phyloP scores from a whole-genome alignment of 2,797 vertebrate species.

The Gymnoscopelus braueri region DNA sequence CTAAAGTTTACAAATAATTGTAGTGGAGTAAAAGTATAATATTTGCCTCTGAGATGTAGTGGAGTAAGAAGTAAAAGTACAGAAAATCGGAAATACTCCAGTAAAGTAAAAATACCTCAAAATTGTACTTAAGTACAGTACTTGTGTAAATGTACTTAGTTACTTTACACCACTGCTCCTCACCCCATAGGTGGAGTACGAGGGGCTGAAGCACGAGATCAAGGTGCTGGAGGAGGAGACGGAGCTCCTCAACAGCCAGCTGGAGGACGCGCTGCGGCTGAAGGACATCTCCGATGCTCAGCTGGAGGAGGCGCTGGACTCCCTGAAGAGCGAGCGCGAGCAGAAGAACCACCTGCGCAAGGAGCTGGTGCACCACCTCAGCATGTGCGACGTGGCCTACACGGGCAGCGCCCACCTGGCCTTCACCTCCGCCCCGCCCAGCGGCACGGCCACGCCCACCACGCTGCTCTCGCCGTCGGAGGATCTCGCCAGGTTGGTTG shows the following conservation, averaged over 20 bases:
- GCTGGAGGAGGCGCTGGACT: conserved; percentile 93
- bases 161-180: no score
- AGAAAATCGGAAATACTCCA: no score
- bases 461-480: conserved; percentile 75
- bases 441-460: conserved; percentile 81
- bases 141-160: no score
- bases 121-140: no score
- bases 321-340: conserved; percentile 92
- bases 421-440: conserved; percentile 86
- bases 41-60: no score
- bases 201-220: conserved; percentile 97
- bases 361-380: conserved; percentile 93
- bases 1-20: no score
- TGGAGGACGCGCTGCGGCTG: conserved; percentile 91
- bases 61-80: no score
- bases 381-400: conserved; percentile 89
- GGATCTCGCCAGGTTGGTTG: conserved; percentile 63
- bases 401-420: conserved; percentile 86
- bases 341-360: conserved; percentile 92
- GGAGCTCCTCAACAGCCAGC: conserved; percentile 89
- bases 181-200: conserved; percentile 92
- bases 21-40: no score
- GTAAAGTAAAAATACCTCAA: no score
- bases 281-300: conserved; percentile 93
- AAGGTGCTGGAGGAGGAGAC: conserved; percentile 95